Conservation (phyloP, 2,888 invertebrate species). For the Sacculina carcini region DNA sequence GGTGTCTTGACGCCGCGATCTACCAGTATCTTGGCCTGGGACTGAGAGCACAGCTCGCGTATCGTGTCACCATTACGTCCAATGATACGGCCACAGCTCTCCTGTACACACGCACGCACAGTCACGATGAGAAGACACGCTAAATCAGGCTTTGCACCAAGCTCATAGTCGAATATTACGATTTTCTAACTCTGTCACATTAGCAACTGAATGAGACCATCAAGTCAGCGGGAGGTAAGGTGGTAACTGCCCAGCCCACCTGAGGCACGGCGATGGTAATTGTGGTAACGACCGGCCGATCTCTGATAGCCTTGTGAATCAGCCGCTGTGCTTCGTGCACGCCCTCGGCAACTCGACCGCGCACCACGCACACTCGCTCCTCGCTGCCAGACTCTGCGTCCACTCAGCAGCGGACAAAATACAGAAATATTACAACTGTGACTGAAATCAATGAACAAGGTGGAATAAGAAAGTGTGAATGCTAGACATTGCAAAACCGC, state of each 20-base stretch:
- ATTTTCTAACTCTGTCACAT: too few relatives aligned
- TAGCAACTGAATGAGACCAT: too few relatives aligned
- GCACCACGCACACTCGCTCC: conserved; percentile 37
- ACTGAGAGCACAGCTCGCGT: conserved; percentile 37
- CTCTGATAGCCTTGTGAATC: conserved; percentile 35
- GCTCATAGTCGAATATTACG: too few relatives aligned
- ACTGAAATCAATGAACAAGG: too few relatives aligned
- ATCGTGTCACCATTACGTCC: conserved; percentile 45
- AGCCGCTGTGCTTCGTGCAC: conserved; percentile 42
- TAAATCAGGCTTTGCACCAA: too few relatives aligned
- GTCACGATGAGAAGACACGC: background rate
- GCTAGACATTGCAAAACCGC: too few relatives aligned
- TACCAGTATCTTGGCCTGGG: conserved; percentile 32
- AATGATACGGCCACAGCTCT: conserved; percentile 41
- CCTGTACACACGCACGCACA: conserved; percentile 16
- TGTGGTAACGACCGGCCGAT: conserved; percentile 32
- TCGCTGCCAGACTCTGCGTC: conserved; percentile 22
- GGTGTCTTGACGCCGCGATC: conserved; percentile 13
- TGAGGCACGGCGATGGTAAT: background rate
- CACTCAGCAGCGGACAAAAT: conserved; percentile 3
- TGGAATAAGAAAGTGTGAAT: too few relatives aligned
- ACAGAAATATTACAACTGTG: too few relatives aligned
- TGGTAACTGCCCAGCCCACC: background rate
- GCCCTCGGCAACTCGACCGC: conserved; percentile 35
- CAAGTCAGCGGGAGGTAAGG: too few relatives aligned